These are phyloP conservation scores for Dermochelys coriacea DNA, from an alignment of 2,797 vertebrate species.

Conservation along the genomic window DNA sequence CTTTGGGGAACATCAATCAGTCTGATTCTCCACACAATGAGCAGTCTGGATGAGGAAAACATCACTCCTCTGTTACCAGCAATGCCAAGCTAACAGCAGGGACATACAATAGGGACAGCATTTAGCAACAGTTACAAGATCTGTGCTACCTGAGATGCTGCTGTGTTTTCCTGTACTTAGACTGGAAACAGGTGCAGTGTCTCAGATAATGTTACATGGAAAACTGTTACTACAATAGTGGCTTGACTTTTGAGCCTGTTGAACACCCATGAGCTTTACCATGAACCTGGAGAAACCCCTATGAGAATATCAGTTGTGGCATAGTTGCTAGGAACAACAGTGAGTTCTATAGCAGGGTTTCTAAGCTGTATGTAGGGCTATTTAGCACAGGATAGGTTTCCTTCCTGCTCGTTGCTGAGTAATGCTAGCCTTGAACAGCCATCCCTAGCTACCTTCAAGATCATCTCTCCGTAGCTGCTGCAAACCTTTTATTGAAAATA, in stretches of 20 bases:
- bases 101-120: background rate
- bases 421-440: background rate
- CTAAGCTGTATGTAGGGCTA: background rate
- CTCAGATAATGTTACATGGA: background rate
- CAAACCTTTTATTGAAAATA: background rate
- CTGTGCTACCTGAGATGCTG: background rate
- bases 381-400: background rate
- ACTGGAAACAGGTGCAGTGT: background rate
- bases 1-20: rapidly evolving
- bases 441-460: background rate
- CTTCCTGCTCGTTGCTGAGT: background rate
- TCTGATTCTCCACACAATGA: rapidly evolving
- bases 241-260: background rate
- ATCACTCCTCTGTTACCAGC: background rate
- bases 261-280: background rate
- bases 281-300: background rate
- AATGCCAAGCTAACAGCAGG: background rate
- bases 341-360: background rate
- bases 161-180: background rate
- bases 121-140: background rate
- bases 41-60: background rate
- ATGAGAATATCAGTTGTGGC: background rate
- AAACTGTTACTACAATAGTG: background rate
- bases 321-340: background rate
- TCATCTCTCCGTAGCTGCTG: rapidly evolving